These are phyloP conservation scores for Lepidurus packardi DNA, from an alignment of 1,140 invertebrate genomes.

Conservation along the genomic window DNA sequence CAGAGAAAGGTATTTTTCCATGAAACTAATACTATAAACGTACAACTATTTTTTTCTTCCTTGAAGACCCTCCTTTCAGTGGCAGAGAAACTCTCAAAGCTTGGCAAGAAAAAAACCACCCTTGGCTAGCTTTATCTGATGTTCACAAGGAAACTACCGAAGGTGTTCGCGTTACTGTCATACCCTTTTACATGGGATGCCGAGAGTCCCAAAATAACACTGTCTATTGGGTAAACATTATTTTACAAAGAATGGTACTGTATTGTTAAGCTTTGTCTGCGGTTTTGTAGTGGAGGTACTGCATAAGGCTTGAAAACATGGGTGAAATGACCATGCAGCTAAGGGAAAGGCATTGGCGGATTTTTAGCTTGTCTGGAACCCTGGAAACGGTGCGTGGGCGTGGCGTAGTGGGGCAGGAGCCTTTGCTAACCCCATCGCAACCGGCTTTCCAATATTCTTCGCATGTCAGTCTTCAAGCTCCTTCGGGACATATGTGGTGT, in stretches of 20 bases:
- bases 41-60: neutral
- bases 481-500: conserved; percentile 98
- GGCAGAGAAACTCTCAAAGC: conserved; percentile 83
- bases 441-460: conserved; percentile 97
- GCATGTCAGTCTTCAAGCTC: conserved; percentile 91
- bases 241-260: conserved; percentile 33
- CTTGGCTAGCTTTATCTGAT: conserved; percentile 91
- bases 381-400: conserved; percentile 88
- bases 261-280: conserved; percentile 33
- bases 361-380: conserved; percentile 90
- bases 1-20: conserved; percentile 59
- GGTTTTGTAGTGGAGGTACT: conserved; percentile 81
- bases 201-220: conserved; percentile 78
- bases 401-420: conserved; percentile 93
- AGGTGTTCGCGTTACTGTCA: conserved; percentile 89
- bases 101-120: conserved; percentile 97
- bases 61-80: conserved; percentile 71
- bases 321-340: conserved; percentile 82
- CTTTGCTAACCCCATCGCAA: conserved; percentile 72
- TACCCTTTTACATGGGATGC: conserved; percentile 95
- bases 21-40: conserved; percentile 35
- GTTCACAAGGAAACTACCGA: conserved; percentile 98
- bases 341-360: conserved; percentile 91
- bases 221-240: conserved; percentile 75
- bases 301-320: conserved; percentile 90